These are phyloP conservation scores for Enteromius anoplus DNA, from an alignment of 2,797 vertebrate species.

Conservation along the genomic window DNA sequence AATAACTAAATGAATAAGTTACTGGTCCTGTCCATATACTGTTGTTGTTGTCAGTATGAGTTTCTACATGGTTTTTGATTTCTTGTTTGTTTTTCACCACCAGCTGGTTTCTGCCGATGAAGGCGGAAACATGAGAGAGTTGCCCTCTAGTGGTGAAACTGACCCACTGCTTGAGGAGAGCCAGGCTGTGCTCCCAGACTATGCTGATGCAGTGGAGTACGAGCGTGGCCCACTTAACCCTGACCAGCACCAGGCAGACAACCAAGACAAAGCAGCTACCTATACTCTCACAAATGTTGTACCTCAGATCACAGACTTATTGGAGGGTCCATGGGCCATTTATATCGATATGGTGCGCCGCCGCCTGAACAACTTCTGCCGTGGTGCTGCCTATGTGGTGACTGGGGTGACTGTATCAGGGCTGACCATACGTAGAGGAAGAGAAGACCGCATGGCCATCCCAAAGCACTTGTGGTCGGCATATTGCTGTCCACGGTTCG, in stretches of 20 bases:
- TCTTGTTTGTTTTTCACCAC: background rate
- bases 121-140: constrained; percentile 68
- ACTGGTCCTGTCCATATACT: background rate
- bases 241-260: constrained; percentile 72
- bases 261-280: constrained; percentile 73
- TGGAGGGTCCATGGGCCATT: constrained; percentile 68
- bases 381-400: constrained; percentile 70
- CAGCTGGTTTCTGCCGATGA: constrained; percentile 71
- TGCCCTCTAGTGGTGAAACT: constrained; percentile 64
- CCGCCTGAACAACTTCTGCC: constrained; percentile 79
- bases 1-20: background rate
- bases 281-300: constrained; percentile 76
- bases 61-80: background rate
- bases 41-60: background rate
- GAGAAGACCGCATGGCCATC: constrained; percentile 65
- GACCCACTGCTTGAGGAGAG: constrained; percentile 70
- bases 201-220: constrained; percentile 68
- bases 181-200: constrained; percentile 72
- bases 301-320: constrained; percentile 65
- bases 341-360: constrained; percentile 67
- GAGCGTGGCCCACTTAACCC: constrained; percentile 69
- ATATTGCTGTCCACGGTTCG: constrained; percentile 76
- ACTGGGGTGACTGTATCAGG: constrained; percentile 70
- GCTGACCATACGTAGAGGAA: constrained; percentile 60
- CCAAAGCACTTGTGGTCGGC: constrained; percentile 75